Evolutionary conservation across 2,797 vertebrate species (phyloP).

Genomic region (Pempheris klunzingeri): DNA sequence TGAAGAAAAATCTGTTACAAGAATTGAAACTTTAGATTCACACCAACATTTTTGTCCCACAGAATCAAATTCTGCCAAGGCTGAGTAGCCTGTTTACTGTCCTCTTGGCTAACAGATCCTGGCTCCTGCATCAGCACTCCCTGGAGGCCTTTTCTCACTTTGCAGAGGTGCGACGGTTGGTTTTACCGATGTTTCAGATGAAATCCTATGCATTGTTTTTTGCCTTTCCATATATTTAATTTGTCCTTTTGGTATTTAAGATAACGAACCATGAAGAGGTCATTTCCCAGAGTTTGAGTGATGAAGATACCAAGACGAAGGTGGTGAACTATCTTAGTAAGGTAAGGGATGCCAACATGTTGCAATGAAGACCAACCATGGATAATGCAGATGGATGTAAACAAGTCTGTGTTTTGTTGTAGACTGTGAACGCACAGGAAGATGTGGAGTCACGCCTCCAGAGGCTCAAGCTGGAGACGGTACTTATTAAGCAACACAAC

Average conservation of each 20-base stretch:
- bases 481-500: conserved; percentile 72
- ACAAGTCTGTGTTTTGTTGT: not conserved
- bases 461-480: conserved; percentile 85
- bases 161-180: conserved; percentile 88
- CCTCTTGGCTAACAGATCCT: conserved; percentile 85
- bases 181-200: not conserved
- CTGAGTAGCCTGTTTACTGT: conserved; percentile 87
- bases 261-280: conserved; percentile 93
- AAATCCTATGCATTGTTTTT: not conserved
- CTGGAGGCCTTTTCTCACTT: conserved; percentile 93
- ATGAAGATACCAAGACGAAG: conserved; percentile 90
- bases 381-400: not conserved
- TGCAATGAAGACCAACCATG: not conserved
- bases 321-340: conserved; percentile 94
- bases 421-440: conserved; percentile 80
- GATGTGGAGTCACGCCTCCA: conserved; percentile 76
- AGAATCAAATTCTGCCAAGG: conserved; percentile 89
- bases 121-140: conserved; percentile 91
- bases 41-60: conserved; percentile 40
- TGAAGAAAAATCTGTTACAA: not conserved
- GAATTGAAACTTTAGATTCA: not conserved
- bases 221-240: not conserved
- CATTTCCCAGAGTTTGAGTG: conserved; percentile 91
- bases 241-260: conserved; percentile 74
- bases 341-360: conserved; percentile 79